Percentiles rank a stretch among this genome's conserved stretches.
phyloP scores from a whole-genome alignment of 2,113 vertebrate genomes.

The Anser cygnoides region DNA sequence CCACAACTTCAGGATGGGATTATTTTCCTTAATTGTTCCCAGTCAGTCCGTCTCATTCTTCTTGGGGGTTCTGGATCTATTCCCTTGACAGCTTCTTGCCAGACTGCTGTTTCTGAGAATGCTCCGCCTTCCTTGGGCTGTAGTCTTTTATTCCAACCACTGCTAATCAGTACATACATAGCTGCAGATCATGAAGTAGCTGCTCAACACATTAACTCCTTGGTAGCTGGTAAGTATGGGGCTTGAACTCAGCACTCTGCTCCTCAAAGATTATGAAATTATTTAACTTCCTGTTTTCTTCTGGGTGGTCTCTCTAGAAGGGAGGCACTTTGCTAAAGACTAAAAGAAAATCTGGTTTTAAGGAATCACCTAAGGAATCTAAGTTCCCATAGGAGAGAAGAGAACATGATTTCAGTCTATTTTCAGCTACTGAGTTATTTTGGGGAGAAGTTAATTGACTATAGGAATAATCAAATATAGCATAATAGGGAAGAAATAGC shows the following conservation, averaged over 20 bases:
- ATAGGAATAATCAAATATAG: not conserved
- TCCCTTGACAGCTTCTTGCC: constrained; percentile 60
- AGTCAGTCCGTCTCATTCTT: constrained; percentile 42
- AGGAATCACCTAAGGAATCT: not conserved
- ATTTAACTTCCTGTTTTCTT: not conserved
- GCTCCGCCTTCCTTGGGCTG: constrained; percentile 24
- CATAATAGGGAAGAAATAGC: not conserved
- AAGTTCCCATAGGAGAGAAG: not conserved
- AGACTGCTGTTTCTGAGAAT: constrained; percentile 60
- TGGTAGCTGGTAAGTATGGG: not conserved
- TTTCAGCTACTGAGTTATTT: not conserved
- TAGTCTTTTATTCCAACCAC: constrained; percentile 52
- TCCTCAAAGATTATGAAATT: not conserved
- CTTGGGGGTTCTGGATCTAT: constrained; percentile 64
- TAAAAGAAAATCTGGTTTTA: not conserved
- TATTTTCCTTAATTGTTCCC: constrained; percentile 30
- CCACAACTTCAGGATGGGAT: not conserved
- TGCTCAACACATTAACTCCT: constrained; percentile 40
- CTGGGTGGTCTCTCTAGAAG: constrained; percentile 20
- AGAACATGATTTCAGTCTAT: not conserved
- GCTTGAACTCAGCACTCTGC: not conserved
- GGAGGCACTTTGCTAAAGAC: not conserved
- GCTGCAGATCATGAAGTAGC: constrained; percentile 31
- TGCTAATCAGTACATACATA: constrained; percentile 35
- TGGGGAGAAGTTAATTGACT: not conserved